Conservation (phyloP, 2,113 vertebrate genomes). For the Gobius niger region DNA sequence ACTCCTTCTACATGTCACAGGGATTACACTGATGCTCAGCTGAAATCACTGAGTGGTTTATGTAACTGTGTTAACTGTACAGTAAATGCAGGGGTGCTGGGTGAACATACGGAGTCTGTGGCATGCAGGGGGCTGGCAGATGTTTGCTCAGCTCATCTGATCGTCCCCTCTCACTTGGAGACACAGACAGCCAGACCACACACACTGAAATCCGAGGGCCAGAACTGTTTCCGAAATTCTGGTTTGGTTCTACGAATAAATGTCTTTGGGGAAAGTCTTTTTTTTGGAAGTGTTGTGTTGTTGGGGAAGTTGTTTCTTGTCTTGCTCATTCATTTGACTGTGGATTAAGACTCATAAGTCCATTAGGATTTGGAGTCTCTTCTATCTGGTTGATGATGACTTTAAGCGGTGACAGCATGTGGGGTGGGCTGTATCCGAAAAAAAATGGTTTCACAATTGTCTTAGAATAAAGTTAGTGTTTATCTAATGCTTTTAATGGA, state of each 20-base stretch:
- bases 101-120: slow-evolving; percentile 54
- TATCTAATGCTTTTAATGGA: no score
- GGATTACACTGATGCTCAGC: slow-evolving; percentile 15
- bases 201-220: not conserved
- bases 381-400: slow-evolving; percentile 32
- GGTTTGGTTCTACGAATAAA: not conserved
- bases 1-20: slow-evolving; percentile 24
- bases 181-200: slow-evolving; percentile 36
- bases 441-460: no score
- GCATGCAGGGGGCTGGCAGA: slow-evolving; percentile 48
- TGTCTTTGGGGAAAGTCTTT: not conserved
- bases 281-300: not conserved
- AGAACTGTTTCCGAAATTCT: not conserved
- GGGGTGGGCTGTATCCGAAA: no score
- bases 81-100: not conserved
- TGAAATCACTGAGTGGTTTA: slow-evolving; percentile 51
- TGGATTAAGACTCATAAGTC: slow-evolving; percentile 64
- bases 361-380: slow-evolving; percentile 58
- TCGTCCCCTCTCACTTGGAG: slow-evolving; percentile 45
- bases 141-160: slow-evolving; percentile 61
- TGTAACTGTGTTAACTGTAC: slow-evolving; percentile 57
- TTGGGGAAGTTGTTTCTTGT: not conserved
- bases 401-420: not conserved
- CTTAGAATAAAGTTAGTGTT: no score
- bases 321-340: slow-evolving; percentile 12